Base-by-base conservation (phyloP, 2,113 vertebrate genomes). In the Meleagris gallopavo region DNA sequence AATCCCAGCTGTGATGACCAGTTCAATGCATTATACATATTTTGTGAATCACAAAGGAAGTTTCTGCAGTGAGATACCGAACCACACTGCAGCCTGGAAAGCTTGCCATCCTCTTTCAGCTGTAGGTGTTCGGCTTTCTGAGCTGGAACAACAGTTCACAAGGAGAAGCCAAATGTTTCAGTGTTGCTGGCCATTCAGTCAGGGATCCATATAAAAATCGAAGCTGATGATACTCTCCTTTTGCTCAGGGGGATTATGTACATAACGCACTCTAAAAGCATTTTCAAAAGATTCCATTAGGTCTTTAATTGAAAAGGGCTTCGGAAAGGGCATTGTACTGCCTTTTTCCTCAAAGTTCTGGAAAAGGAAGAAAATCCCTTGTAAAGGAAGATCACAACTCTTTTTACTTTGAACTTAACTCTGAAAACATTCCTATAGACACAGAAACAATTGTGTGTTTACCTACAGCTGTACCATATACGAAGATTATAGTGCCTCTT, bases 361-460 rank as follows among this genome's bases (percentile, higher is more conserved):
- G 46, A 71, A 91, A 69, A 73, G 24, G 27, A 83, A 79, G 10
- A 48, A 40, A 77, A 18, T 65, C 36, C 30, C 41, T 10, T 65
- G 24, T 27, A 50, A 74, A 62, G 64, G 13, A 85, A 43, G 18
- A 81, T 48, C 13, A 13, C 11, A 85, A 55, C 40, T 43, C 27
- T 73, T 73, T 11, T 67, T 55, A 40, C 32, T 79, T 87, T 41
- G 50, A 73, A 60, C 50, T 80, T 76, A 80, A 38, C 19, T 94
- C n/a, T 48, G 48, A 70, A 89, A 92, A 73, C 12, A 7, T 84
- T 95, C 71, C 45, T 91, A 27, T 66, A 92, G 58, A 92, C 84
- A 84, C 10, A 77, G n/a, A 29, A 72, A 62, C n/a, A 17, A 62
- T 76, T 72, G 27, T 64, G 32, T 32, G 14, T 74, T 89, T 94